These are phyloP conservation scores for Myotis davidii DNA, from an alignment of 2,113 vertebrate genomes.

Conservation along the genomic window DNA sequence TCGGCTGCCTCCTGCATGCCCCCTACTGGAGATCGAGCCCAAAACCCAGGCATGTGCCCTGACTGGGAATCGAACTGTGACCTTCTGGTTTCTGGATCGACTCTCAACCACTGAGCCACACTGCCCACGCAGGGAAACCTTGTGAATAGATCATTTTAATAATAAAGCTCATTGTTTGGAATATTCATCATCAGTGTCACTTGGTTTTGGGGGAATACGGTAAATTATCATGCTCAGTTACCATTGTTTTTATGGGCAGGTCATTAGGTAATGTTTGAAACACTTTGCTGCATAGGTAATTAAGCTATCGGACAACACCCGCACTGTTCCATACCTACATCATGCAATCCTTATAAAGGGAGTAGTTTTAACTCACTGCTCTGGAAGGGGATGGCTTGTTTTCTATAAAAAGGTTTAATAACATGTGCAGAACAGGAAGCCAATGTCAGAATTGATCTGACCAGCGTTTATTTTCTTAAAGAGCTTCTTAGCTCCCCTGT, in stretches of 20 bases:
- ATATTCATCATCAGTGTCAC: not conserved
- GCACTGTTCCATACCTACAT: conserved; percentile 8
- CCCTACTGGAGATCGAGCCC: too few relatives aligned
- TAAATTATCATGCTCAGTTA: not conserved
- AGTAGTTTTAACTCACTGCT: conserved; percentile 48
- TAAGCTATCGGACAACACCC: conserved; percentile 47
- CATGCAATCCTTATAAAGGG: conserved; percentile 58
- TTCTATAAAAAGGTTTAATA: not conserved
- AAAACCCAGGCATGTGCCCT: too few relatives aligned
- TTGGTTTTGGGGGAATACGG: not conserved
- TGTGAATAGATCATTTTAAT: not conserved
- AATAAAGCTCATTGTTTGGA: not conserved
- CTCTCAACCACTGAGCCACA: too few relatives aligned
- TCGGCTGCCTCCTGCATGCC: too few relatives aligned
- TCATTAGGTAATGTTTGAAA: conserved; percentile 34
- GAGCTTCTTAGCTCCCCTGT: not conserved
- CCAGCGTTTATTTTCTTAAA: not conserved
- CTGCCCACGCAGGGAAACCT: not conserved
- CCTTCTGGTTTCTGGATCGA: too few relatives aligned
- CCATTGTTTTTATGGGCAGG: conserved; percentile 35
- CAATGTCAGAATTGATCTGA: not conserved
- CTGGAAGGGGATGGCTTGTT: not conserved
- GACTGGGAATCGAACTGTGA: too few relatives aligned
- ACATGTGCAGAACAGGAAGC: not conserved
- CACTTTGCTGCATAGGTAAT: conserved; percentile 9